These are phyloP conservation scores for Spinus pinus DNA, from an alignment of 2,797 vertebrate genomes.

Conservation along the genomic window DNA sequence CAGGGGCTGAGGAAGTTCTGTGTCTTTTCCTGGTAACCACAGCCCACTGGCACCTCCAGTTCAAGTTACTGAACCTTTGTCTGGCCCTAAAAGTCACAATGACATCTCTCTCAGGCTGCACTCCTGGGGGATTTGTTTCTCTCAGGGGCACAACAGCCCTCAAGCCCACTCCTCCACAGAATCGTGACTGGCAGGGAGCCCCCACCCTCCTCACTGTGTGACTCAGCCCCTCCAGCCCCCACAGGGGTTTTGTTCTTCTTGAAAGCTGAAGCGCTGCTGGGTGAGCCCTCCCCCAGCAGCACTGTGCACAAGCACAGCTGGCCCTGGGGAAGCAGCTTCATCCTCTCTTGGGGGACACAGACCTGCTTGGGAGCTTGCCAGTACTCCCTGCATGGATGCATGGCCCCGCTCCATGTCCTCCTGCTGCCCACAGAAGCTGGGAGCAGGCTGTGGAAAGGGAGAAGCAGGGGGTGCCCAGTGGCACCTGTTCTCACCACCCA, in stretches of 20 bases:
- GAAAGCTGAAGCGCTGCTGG: not conserved
- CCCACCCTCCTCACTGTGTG: not conserved
- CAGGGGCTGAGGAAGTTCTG: not conserved
- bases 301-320: not conserved
- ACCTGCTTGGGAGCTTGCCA: not conserved
- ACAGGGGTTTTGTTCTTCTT: conserved; percentile 35
- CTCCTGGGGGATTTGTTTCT: not conserved
- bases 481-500: not conserved
- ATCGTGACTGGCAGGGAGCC: conserved; percentile 37
- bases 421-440: not conserved
- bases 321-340: not conserved
- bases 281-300: not conserved
- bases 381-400: rapidly evolving
- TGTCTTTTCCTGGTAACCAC: not conserved
- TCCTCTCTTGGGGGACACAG: not conserved
- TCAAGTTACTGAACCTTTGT: not conserved
- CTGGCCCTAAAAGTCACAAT: not conserved
- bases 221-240: conserved; percentile 61
- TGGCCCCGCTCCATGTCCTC: not conserved
- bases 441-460: not conserved
- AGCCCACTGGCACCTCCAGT: not conserved
- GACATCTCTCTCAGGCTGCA: not conserved
- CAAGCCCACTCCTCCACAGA: not conserved
- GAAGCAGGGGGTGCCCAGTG: rapidly evolving
- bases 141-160: not conserved